Evolutionary conservation across 2,797 vertebrate genomes (phyloP).

Genomic region (Salmo trutta): DNA sequence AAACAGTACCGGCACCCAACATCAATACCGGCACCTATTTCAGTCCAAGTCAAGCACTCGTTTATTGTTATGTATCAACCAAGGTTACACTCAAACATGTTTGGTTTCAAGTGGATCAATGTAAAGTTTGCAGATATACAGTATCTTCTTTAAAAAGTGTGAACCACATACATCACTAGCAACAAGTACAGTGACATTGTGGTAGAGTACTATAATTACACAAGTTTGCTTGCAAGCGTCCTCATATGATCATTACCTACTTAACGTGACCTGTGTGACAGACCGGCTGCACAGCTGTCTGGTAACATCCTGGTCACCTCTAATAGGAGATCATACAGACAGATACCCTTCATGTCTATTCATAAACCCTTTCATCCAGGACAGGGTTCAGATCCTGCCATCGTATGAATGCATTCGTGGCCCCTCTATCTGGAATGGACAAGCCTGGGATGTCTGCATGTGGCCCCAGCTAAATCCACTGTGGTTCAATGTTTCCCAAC

Average conservation of each 20-base stretch:
- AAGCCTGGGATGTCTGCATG: conserved; percentile 42
- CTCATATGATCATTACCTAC: conserved; percentile 34
- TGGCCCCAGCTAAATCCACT: conserved; percentile 6
- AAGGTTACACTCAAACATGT: too few species aligned
- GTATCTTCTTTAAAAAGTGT: too few species aligned
- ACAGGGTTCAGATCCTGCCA: too few species aligned
- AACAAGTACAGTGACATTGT: too few species aligned
- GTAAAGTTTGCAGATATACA: too few species aligned
- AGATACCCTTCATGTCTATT: conserved; percentile 59
- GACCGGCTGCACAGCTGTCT: conserved; percentile 34
- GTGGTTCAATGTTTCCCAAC: neutral
- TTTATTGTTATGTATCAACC: conserved; percentile 6
- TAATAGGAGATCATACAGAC: conserved; percentile 48
- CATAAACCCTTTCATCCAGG: conserved; percentile 48
- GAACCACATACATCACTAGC: too few species aligned
- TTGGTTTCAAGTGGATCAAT: too few species aligned
- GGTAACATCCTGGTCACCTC: conserved; percentile 44
- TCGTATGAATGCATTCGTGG: too few species aligned
- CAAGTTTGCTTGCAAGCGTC: neutral
- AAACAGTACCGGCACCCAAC: too few species aligned
- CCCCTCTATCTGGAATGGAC: neutral
- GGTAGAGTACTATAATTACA: neutral
- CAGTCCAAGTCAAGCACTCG: too few species aligned
- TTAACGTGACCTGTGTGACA: conserved; percentile 32
- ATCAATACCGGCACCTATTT: too few species aligned